These are phyloP conservation scores for Okamejei kenojei DNA, from an alignment of 2,797 vertebrate species.

Conservation along the genomic window DNA sequence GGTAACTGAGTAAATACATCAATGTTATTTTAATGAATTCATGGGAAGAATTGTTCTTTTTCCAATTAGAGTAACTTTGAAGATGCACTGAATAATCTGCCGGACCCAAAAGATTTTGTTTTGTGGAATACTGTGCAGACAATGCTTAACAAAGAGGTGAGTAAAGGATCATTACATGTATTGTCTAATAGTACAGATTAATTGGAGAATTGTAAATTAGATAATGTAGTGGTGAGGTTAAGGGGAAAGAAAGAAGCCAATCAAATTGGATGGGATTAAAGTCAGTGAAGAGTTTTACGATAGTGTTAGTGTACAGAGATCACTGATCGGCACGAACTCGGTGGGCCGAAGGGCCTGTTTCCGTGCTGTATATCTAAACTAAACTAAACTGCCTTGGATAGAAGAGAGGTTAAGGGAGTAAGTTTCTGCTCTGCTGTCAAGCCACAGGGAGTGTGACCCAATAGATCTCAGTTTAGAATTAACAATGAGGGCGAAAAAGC, in stretches of 20 bases:
- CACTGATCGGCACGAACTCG: too few species aligned
- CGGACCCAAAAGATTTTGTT: constrained; percentile 11
- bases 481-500: not conserved
- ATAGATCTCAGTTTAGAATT: too few species aligned
- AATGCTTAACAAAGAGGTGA: constrained; percentile 7
- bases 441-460: too few species aligned
- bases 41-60: not conserved
- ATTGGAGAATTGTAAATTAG: not conserved
- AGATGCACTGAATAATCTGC: not conserved
- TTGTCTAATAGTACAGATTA: not conserved
- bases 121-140: not conserved
- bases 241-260: not conserved
- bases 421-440: not conserved
- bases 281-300: not conserved
- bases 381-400: not conserved
- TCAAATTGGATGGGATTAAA: not conserved
- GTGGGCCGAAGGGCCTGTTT: too few species aligned
- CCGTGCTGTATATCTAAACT: too few species aligned
- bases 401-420: not conserved
- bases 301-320: too few species aligned
- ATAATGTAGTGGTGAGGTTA: not conserved
- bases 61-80: not conserved
- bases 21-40: not conserved
- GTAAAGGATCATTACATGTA: not conserved
- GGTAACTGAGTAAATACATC: not conserved